These are phyloP conservation scores for Drosophila leonis DNA, from an alignment of 2,888 invertebrate species.

Conservation along the genomic window DNA sequence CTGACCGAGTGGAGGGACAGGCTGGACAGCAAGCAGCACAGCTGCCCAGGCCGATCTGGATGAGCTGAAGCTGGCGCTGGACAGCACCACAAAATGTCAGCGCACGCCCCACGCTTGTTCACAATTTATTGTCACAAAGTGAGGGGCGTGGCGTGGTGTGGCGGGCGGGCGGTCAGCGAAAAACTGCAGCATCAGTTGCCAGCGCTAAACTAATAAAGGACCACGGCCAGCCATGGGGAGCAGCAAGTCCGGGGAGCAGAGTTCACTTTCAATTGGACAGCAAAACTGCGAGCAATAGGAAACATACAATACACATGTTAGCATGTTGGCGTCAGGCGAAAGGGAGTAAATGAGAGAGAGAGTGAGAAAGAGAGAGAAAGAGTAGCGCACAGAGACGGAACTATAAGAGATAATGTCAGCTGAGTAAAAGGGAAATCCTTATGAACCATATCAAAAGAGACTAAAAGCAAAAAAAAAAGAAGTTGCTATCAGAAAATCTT, in stretches of 20 bases:
- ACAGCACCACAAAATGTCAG: conserved; percentile 68
- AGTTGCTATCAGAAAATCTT: not conserved
- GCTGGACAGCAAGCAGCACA: conserved; percentile 3
- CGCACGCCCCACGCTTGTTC: conserved; percentile 71
- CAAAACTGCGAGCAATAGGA: conserved; percentile 19
- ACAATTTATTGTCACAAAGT: conserved; percentile 72
- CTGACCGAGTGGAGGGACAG: conserved; percentile 3
- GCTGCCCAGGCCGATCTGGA: conserved; percentile 25
- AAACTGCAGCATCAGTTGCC: conserved; percentile 40
- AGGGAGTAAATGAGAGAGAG: not conserved
- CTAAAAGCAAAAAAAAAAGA: too few relatives aligned
- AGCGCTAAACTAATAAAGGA: conserved; percentile 52
- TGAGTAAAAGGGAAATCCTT: conserved; percentile 17
- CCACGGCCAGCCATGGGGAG: conserved; percentile 9
- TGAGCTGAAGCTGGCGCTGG: conserved; percentile 38
- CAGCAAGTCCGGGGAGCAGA: not conserved
- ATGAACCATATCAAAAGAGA: not conserved
- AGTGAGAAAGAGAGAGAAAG: too few relatives aligned
- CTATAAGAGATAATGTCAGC: conserved; percentile 33
- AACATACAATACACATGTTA: conserved; percentile 16
- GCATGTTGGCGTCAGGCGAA: not conserved
- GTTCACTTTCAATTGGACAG: conserved; percentile 35
- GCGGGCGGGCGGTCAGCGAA: conserved; percentile 20
- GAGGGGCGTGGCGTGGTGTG: conserved; percentile 1
- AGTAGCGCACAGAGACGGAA: not conserved